A percentile compares a stretch with the other conserved stretches of the same genome.
These are phyloP conservation scores for Cinclus mexicanus DNA, from an alignment of 2,113 vertebrate genomes.

Conservation along the genomic window DNA sequence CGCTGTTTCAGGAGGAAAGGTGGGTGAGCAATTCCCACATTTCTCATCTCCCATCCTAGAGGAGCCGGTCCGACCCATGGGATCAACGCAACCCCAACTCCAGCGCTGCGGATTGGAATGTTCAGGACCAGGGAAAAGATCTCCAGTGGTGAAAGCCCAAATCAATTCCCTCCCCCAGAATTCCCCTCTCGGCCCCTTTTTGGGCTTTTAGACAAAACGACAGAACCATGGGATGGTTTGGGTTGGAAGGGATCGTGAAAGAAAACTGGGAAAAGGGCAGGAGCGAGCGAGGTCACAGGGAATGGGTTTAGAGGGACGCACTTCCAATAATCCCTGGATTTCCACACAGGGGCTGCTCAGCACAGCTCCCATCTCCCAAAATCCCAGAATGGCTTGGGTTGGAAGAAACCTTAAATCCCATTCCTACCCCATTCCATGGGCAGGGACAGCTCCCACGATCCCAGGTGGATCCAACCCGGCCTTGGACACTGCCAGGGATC, in stretches of 20 bases:
- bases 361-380: background rate
- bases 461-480: too few species aligned
- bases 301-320: background rate
- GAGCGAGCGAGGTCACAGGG: background rate
- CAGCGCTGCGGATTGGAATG: accelerated
- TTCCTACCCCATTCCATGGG: too few species aligned
- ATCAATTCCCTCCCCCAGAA: background rate
- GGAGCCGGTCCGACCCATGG: background rate
- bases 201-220: background rate
- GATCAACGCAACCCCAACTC: accelerated
- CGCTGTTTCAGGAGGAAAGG: accelerated
- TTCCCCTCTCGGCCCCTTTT: background rate
- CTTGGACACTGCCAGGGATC: too few species aligned
- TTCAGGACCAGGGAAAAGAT: background rate
- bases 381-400: background rate
- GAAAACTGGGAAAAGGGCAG: background rate
- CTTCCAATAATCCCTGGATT: background rate
- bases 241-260: background rate
- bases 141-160: accelerated
- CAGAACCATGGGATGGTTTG: background rate
- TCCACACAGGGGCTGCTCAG: background rate
- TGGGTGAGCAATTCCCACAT: background rate
- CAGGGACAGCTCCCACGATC: too few species aligned
- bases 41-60: background rate
- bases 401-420: background rate